Evolutionary conservation across 2,888 invertebrate genomes (phyloP).

Genomic region (Sesamia inferens): DNA sequence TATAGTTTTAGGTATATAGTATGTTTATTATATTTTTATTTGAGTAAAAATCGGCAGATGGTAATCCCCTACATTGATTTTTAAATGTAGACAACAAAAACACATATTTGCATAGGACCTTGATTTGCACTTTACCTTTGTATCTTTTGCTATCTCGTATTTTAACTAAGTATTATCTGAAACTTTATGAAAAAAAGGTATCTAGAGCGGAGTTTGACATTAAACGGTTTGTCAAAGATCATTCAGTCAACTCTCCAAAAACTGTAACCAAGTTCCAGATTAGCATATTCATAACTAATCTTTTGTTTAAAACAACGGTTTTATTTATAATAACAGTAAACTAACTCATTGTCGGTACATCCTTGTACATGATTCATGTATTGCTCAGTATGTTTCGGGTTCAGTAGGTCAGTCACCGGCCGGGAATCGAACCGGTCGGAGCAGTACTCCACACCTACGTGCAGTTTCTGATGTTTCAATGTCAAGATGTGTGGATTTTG

Average conservation of each 20-base stretch:
- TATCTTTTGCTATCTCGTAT: constrained; percentile 17
- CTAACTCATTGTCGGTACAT: constrained; percentile 55
- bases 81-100: constrained; percentile 20
- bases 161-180: background rate
- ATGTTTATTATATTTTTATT: too few species aligned
- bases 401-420: constrained; percentile 71
- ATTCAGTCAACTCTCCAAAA: background rate
- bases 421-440: constrained; percentile 71
- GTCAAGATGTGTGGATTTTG: constrained; percentile 47
- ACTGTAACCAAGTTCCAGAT: constrained; percentile 1
- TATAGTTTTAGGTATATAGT: too few species aligned
- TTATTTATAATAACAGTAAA: constrained; percentile 48
- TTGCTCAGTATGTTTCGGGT: constrained; percentile 62
- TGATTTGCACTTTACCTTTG: constrained; percentile 27
- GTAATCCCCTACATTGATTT: constrained; percentile 34
- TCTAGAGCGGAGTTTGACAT: background rate
- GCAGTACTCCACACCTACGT: constrained; percentile 63
- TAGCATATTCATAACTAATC: constrained; percentile 27
- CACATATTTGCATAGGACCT: constrained; percentile 47
- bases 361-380: constrained; percentile 63
- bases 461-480: constrained; percentile 49
- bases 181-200: background rate
- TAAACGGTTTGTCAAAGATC: background rate
- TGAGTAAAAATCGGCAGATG: constrained; percentile 1
- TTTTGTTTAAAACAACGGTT: constrained; percentile 40